These are phyloP conservation scores for Yponomeuta evonymella DNA, from an alignment of 2,888 invertebrate genomes.

Conservation along the genomic window DNA sequence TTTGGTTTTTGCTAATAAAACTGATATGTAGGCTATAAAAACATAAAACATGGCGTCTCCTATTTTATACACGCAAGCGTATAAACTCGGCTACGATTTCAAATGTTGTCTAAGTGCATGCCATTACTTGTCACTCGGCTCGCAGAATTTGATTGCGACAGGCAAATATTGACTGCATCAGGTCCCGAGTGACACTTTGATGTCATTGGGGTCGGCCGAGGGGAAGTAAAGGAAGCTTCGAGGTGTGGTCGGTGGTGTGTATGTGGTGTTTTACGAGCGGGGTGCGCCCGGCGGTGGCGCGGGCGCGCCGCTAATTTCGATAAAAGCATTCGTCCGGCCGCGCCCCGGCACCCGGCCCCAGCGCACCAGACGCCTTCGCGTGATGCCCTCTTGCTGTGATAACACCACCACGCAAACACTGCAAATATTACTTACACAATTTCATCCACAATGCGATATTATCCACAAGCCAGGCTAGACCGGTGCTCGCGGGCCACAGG, in stretches of 20 bases:
- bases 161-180: not conserved
- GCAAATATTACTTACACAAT: not conserved
- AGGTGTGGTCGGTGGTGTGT: constrained; percentile 42
- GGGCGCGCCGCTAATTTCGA: constrained; percentile 72
- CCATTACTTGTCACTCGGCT: not conserved
- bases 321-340: constrained; percentile 71
- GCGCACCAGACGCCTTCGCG: constrained; percentile 24
- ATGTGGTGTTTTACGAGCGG: constrained; percentile 64
- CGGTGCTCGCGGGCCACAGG: too few relatives aligned
- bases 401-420: not conserved
- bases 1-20: not conserved
- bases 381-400: constrained; percentile 13
- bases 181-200: not conserved
- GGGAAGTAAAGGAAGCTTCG: not conserved
- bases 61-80: not conserved
- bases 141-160: not conserved
- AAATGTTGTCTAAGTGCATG: not conserved
- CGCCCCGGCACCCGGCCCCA: constrained; percentile 36
- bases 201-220: not conserved
- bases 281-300: constrained; percentile 53
- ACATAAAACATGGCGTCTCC: not conserved
- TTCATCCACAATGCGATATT: not conserved
- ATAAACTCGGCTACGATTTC: not conserved
- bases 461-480: too few relatives aligned
- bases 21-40: not conserved